A percentile compares a stretch with the other conserved stretches of the same genome.
Conservation (phyloP, 1,140 invertebrate species). For the Pogonomyrmex californicus region DNA sequence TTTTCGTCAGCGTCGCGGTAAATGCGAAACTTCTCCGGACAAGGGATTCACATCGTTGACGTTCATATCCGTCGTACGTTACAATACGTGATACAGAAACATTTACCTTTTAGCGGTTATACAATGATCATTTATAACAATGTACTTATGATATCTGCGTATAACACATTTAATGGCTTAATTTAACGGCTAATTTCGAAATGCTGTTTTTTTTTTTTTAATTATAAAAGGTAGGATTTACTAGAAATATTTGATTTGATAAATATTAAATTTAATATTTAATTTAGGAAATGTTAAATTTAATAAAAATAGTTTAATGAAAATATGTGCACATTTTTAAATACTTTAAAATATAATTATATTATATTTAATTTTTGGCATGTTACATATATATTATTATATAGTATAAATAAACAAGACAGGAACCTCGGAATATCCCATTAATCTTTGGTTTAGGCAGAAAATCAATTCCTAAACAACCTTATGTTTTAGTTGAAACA, state of each 20-base stretch:
- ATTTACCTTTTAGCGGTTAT: slow-evolving; percentile 2
- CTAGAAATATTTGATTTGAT: neutral
- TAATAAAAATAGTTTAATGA: neutral
- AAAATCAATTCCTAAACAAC: slow-evolving; percentile 4
- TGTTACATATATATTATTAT: neutral
- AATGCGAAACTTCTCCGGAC: slow-evolving; percentile 56
- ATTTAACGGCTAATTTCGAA: neutral
- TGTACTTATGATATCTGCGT: neutral
- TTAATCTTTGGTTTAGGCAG: neutral
- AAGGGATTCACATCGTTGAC: slow-evolving; percentile 50
- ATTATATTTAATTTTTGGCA: neutral
- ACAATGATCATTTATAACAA: neutral
- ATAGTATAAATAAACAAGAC: neutral
- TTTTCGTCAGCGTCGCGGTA: slow-evolving; percentile 44
- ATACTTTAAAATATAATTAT: neutral
- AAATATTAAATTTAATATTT: too few species aligned
- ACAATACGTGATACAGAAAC: slow-evolving; percentile 31
- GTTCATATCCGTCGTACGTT: slow-evolving; percentile 40
- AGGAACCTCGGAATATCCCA: neutral
- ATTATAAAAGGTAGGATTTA: neutral
- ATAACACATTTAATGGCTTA: too few species aligned
- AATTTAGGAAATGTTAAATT: neutral
- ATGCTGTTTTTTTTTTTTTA: neutral
- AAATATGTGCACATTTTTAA: neutral
- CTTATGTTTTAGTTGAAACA: slow-evolving; percentile 14